These are phyloP conservation scores for Excalfactoria chinensis DNA, from an alignment of 2,113 vertebrate species.

Conservation along the genomic window DNA sequence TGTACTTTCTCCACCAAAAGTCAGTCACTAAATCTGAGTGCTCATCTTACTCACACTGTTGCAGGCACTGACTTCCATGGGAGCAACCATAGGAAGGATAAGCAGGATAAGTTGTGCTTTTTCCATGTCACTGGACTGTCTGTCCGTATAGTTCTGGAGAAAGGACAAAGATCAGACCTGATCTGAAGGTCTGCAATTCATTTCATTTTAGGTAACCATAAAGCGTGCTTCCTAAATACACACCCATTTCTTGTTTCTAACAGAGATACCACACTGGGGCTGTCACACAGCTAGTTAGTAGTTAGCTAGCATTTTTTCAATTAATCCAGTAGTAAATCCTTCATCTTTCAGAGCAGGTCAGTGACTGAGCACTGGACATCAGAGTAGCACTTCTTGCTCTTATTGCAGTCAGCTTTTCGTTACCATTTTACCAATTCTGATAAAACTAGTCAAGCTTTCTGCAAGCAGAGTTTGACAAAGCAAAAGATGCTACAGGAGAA, in stretches of 20 bases:
- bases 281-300: not conserved
- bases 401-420: not conserved
- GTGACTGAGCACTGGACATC: not conserved
- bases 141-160: constrained; percentile 7
- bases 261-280: not conserved
- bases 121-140: not conserved
- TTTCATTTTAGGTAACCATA: constrained; percentile 31
- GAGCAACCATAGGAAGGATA: not conserved
- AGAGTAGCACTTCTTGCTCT: not conserved
- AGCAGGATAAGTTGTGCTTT: not conserved
- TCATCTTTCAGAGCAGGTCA: not conserved
- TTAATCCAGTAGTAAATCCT: not conserved
- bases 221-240: constrained; percentile 20
- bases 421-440: not conserved
- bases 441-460: not conserved
- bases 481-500: not conserved
- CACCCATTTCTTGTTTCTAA: not conserved
- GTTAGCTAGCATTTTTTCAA: not conserved
- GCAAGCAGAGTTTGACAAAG: not conserved
- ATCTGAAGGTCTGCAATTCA: constrained; percentile 1
- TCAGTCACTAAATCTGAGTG: not conserved
- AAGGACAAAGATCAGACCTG: constrained; percentile 27
- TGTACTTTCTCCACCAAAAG: not conserved
- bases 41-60: not conserved
- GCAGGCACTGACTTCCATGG: not conserved